These are phyloP conservation scores for Lepidotrigona ventralis DNA, from an alignment of 1,140 invertebrate species.

Conservation along the genomic window DNA sequence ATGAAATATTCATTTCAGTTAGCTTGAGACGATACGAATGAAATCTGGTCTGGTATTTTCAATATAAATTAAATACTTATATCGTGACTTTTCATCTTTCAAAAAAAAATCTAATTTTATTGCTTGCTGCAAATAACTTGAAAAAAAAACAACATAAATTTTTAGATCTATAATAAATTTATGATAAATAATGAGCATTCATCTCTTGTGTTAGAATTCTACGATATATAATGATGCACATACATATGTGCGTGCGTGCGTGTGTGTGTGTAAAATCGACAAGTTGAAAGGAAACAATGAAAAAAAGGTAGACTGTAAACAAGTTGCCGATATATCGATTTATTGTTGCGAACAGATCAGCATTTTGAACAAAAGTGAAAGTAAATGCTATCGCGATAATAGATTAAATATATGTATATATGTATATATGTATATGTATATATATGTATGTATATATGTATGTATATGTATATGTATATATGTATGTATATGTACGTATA, in stretches of 20 bases:
- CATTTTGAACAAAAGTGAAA: background rate
- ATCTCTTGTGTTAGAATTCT: background rate
- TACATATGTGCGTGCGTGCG: too few relatives aligned
- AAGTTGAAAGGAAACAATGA: background rate
- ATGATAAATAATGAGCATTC: background rate
- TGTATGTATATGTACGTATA: too few relatives aligned
- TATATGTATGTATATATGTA: too few relatives aligned
- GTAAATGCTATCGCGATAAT: background rate
- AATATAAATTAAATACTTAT: background rate
- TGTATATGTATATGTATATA: too few relatives aligned
- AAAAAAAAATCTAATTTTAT: background rate
- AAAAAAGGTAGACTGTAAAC: background rate
- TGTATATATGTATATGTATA: too few relatives aligned
- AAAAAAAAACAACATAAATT: too few relatives aligned
- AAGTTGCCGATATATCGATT: background rate
- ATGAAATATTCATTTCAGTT: background rate
- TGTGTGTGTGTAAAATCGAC: background rate
- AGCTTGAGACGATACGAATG: background rate
- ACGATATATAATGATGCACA: background rate
- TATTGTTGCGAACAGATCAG: background rate
- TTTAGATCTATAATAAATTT: background rate
- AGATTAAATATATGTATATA: background rate
- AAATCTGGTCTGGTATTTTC: background rate
- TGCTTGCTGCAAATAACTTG: too few relatives aligned
- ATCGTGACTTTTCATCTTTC: background rate